Evolutionary conservation across 2,888 invertebrate genomes (phyloP).

Genomic region (Melangyna quadrimaculata): DNA sequence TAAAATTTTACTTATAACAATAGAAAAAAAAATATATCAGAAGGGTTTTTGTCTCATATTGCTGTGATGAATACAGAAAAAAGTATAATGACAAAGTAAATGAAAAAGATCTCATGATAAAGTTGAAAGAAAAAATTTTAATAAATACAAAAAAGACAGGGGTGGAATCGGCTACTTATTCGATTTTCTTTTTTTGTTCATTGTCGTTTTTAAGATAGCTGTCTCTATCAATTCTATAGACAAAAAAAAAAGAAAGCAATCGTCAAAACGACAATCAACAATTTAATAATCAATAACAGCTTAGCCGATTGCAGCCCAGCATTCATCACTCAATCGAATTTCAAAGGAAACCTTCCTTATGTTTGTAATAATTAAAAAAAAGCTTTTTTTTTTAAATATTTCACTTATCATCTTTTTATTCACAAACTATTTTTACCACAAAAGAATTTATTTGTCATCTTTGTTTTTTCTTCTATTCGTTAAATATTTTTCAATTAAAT

Average conservation of each 20-base stretch:
- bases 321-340: slow-evolving; percentile 63
- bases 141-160: slow-evolving; percentile 1
- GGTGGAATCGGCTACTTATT: no score
- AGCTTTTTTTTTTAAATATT: background rate
- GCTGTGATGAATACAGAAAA: slow-evolving; percentile 69
- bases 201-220: no score
- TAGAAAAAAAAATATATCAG: slow-evolving; percentile 58
- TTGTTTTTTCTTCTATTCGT: background rate
- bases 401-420: background rate
- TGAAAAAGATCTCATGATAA: slow-evolving; percentile 20
- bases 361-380: background rate
- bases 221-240: no score
- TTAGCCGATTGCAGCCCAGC: no score
- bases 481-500: background rate
- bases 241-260: slow-evolving; percentile 41
- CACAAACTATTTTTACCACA: background rate
- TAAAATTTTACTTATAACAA: slow-evolving; percentile 18
- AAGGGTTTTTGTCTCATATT: slow-evolving; percentile 73
- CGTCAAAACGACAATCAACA: no score
- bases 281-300: no score
- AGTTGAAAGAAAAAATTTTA: slow-evolving; percentile 15
- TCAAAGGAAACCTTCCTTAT: slow-evolving; percentile 9
- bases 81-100: slow-evolving; percentile 9
- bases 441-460: background rate
- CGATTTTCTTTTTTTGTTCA: no score